Percentiles rank a stretch among this genome's conserved stretches.
Conservation (phyloP, 2,113 vertebrate genomes). For the Callipepla californica region DNA sequence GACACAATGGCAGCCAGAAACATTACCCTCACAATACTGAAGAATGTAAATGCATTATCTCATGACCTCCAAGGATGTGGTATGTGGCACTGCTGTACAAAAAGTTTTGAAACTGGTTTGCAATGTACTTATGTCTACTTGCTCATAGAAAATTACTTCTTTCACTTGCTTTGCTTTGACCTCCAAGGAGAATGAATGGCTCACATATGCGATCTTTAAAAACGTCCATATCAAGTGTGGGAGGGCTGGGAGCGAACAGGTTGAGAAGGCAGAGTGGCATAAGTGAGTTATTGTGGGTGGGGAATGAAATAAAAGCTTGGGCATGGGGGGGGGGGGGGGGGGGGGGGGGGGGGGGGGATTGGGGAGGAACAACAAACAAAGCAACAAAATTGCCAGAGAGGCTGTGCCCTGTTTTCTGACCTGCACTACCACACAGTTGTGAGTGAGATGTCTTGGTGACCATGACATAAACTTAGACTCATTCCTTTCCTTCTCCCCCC, state of each 20-base stretch:
- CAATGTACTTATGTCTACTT: conserved; percentile 55
- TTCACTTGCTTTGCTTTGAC: conserved; percentile 67
- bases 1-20: conserved; percentile 75
- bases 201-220: not conserved
- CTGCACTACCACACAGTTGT: rapidly evolving
- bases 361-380: not conserved
- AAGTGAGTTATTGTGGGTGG: not conserved
- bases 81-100: conserved; percentile 49
- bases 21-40: conserved; percentile 54
- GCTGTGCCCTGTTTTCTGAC: not conserved
- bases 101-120: conserved; percentile 70
- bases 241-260: not conserved
- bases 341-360: not conserved
- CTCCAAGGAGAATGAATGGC: conserved; percentile 48
- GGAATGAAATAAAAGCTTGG: not conserved
- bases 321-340: not conserved
- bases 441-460: not conserved
- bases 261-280: not conserved
- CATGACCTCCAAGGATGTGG: conserved; percentile 74
- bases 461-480: rapidly evolving
- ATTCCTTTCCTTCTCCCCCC: rapidly evolving
- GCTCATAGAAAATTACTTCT: conserved; percentile 42
- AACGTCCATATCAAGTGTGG: not conserved
- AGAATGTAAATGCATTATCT: conserved; percentile 75
- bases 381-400: not conserved